Base-by-base conservation (phyloP, 2,113 vertebrate genomes). In the Tachycineta bicolor region DNA sequence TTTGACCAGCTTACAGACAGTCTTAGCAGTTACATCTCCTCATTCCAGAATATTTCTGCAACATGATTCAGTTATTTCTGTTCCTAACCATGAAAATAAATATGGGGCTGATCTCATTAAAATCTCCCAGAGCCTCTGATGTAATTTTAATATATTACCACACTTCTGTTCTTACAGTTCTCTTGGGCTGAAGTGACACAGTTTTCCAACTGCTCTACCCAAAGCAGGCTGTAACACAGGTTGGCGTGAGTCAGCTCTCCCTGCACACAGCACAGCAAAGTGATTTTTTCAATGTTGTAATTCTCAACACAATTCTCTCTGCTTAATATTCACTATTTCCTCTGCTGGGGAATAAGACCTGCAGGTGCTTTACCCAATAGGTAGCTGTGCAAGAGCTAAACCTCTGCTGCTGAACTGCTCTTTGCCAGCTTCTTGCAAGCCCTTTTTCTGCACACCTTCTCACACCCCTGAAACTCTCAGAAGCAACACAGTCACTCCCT, bases 21-120 rank as follows among this genome's bases (percentile, higher is more conserved):
- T 34, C 65, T 86, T 73, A 68, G 90, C 75, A 91, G 84, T 87
- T 89, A 87, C 33, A 69, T 78, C 68, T 90, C 59, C 47, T 83
- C 69, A 62, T 96, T 94, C 80, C 90, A 84, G 79, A 96, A 92
- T 74, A 94, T 94, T 93, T 97, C 95, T 85, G 68, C 92, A 65
- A 96, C 93, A 95, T 93, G 80, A 94, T 77, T 86, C 68, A 79
- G 88, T 87, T 96, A 96, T 96, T 96, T 96, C 93, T 96, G 93
- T 91, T 94, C 53, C 73, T 62, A 92, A 73, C 44, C 86, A 95
- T 92, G 80, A 92, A 95, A 89, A 94, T 89, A 93, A 97, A 90
- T 84, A 83, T n/a, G 34, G 77, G 65, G 37, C 88, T 84, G 95
- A 92, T 90, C 93, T 95, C 93, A 96, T 95, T 96, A 95, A 94